phyloP scores from a whole-genome alignment of 92 coral and sea anemone genomes.

The Metridium senile region DNA sequence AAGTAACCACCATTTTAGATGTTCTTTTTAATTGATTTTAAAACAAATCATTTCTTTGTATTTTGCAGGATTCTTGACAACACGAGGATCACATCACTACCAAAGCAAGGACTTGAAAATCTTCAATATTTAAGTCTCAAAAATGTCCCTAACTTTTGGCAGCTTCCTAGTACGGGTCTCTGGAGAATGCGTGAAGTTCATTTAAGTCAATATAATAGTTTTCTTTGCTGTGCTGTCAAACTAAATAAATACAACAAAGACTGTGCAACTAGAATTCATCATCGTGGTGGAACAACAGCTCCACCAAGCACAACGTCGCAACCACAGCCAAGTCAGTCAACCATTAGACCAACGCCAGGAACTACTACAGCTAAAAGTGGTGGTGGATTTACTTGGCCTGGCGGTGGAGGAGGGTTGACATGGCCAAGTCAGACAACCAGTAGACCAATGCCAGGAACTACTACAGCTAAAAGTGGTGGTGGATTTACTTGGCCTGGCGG shows the following conservation, averaged over 20 bases:
- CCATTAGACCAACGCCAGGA: too few species aligned
- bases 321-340: conserved; percentile 15
- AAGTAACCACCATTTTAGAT: too few species aligned
- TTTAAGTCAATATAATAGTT: conserved; percentile 75
- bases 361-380: conserved; percentile 23
- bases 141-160: conserved; percentile 63
- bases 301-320: conserved; percentile 17
- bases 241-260: conserved; percentile 17
- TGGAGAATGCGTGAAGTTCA: conserved; percentile 53
- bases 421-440: conserved; percentile 9
- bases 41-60: too few species aligned
- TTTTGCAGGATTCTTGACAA: conserved; percentile 60
- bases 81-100: conserved; percentile 70
- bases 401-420: not conserved
- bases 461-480: conserved; percentile 21
- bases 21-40: too few species aligned
- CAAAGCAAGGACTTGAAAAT: conserved; percentile 66
- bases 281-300: not conserved
- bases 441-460: too few species aligned
- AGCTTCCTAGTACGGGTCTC: conserved; percentile 69
- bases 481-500: conserved; percentile 3
- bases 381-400: conserved; percentile 4
- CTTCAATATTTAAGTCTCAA: conserved; percentile 54
- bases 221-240: conserved; percentile 82
- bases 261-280: not conserved